A percentile compares a stretch with the other conserved stretches of the same genome.
Evolutionary conservation across 2,113 vertebrate species (phyloP).

Genomic region (Pseudorhombus dupliciocellatus): DNA sequence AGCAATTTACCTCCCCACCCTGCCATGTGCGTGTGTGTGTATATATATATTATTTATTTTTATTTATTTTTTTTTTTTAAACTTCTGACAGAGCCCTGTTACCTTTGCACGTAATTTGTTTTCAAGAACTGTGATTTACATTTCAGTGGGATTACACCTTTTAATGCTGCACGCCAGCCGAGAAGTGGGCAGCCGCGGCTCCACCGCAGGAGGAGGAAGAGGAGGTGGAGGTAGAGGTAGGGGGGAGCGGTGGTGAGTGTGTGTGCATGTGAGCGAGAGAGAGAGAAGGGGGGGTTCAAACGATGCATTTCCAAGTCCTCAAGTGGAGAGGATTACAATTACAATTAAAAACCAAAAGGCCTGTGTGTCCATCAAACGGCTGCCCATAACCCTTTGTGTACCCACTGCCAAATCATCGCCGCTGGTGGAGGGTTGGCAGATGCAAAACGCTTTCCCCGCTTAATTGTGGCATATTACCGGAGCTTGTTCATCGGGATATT

Average conservation of each 20-base stretch:
- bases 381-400: slow-evolving; percentile 77
- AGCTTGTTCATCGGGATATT: slow-evolving; percentile 75
- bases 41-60: slow-evolving; percentile 43
- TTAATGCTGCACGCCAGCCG: slow-evolving; percentile 83
- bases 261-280: slow-evolving; percentile 1
- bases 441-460: slow-evolving; percentile 67
- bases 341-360: slow-evolving; percentile 93
- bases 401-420: slow-evolving; percentile 70
- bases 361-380: slow-evolving; percentile 82
- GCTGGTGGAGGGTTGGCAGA: slow-evolving; percentile 69
- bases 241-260: slow-evolving; percentile 8
- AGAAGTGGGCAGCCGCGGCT: slow-evolving; percentile 80
- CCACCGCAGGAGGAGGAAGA: slow-evolving; percentile 35
- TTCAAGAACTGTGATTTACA: slow-evolving; percentile 95
- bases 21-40: background rate
- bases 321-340: slow-evolving; percentile 88
- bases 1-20: slow-evolving; percentile 82
- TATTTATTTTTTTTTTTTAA: too few relatives aligned
- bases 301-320: slow-evolving; percentile 84
- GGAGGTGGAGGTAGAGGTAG: slow-evolving; percentile 15
- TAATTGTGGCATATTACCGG: slow-evolving; percentile 74
- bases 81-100: too few relatives aligned
- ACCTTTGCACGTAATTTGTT: slow-evolving; percentile 91
- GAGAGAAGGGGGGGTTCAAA: slow-evolving; percentile 79
- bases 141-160: slow-evolving; percentile 95